Evolutionary conservation across 2,113 vertebrate genomes (phyloP).

Genomic region (Tamias sibiricus): DNA sequence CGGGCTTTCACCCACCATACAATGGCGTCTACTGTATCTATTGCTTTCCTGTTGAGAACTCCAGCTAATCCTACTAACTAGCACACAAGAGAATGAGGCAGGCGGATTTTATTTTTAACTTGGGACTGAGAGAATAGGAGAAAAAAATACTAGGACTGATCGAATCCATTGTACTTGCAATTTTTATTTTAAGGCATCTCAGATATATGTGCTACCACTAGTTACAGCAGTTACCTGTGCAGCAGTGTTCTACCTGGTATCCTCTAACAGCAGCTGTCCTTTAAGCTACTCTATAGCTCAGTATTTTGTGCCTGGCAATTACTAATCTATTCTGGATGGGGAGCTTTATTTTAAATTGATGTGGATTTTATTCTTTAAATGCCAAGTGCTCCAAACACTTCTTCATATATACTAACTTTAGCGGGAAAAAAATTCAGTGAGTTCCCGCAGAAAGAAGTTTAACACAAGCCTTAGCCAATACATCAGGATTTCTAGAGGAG

Average conservation of each 20-base stretch:
- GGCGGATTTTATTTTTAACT: constrained; percentile 79
- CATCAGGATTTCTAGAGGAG: no score
- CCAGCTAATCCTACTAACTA: constrained; percentile 80
- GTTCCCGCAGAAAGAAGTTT: constrained; percentile 24
- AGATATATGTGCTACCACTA: constrained; percentile 25
- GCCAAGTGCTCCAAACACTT: constrained; percentile 37
- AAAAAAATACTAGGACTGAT: constrained; percentile 65
- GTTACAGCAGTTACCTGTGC: not conserved
- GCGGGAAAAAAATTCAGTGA: not conserved
- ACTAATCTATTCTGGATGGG: constrained; percentile 2
- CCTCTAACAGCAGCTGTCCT: constrained; percentile 37
- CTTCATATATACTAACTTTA: not conserved
- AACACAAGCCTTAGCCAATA: constrained; percentile 1
- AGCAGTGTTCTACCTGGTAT: not conserved
- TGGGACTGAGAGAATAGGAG: constrained; percentile 46
- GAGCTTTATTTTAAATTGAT: constrained; percentile 59
- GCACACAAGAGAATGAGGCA: constrained; percentile 72
- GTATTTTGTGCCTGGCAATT: constrained; percentile 3
- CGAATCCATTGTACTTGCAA: constrained; percentile 46
- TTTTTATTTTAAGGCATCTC: constrained; percentile 70
- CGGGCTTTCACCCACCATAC: constrained; percentile 82
- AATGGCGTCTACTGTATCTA: constrained; percentile 77
- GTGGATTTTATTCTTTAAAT: constrained; percentile 66
- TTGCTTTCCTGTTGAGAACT: constrained; percentile 78
- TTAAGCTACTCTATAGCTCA: constrained; percentile 11